These are phyloP conservation scores for Prostheceraeus crozeri DNA, from an alignment of 2,888 invertebrate genomes.

Conservation along the genomic window DNA sequence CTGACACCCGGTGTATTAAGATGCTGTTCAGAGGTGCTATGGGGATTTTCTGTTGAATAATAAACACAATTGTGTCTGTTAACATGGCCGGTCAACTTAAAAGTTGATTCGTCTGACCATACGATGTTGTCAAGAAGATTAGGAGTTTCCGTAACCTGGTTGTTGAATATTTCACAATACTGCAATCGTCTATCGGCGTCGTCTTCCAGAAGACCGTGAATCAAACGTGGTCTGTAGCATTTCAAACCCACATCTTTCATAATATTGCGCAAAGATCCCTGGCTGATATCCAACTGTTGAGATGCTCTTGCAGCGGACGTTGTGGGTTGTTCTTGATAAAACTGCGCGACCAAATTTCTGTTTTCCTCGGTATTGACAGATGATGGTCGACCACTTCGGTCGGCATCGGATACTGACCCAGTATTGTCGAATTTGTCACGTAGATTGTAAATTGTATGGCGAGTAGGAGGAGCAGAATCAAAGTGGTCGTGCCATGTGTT, in stretches of 20 bases:
- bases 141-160: constrained; percentile 4
- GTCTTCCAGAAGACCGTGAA: constrained; percentile 1
- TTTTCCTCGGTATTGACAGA: neutral
- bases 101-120: constrained; percentile 7
- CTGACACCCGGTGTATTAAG: too few relatives aligned
- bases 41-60: too few relatives aligned
- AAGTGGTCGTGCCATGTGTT: constrained; percentile 2
- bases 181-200: constrained; percentile 1
- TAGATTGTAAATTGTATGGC: neutral
- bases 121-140: neutral
- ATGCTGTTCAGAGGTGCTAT: too few relatives aligned
- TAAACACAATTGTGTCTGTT: too few relatives aligned
- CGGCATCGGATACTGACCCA: neutral
- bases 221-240: constrained; percentile 8
- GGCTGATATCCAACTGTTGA: neutral
- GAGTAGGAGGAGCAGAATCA: neutral
- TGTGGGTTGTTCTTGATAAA: neutral
- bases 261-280: neutral
- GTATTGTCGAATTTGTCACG: constrained; percentile 2
- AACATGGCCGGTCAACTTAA: neutral
- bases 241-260: constrained; percentile 4
- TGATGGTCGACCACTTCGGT: neutral
- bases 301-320: neutral
- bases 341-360: neutral
- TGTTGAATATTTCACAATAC: constrained; percentile 16